Evolutionary conservation across 2,888 invertebrate species (phyloP), one percentile per base, ranked within the genome.

Genomic region (Chymomyza caudatula): DNA sequence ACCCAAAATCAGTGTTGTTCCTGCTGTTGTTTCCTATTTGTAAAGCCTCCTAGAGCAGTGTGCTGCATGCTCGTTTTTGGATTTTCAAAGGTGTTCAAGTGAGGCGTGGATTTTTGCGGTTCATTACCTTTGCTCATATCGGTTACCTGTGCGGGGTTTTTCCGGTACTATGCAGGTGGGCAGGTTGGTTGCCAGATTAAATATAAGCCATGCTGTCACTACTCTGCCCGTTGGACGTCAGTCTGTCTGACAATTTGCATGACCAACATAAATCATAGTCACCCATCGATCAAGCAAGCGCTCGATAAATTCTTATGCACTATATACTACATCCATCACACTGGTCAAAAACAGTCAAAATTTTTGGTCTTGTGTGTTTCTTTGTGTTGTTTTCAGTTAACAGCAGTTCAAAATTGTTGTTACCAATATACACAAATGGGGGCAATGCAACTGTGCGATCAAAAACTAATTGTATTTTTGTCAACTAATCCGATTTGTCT

Each of bases 401-500:
- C 69, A 75, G 70, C 78, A 72, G 81, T 80, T 78, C 72, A 69
- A 78, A 76, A 70, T 61, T 65, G 71, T 78, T 73, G 61, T 77
- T 65, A 67, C 76, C 67, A 11, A 17, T 23, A 19, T 2, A 29
- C 4, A 4, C 25, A 29, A 25, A 22, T 42, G 3, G 42, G 56
- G 85, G 81, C 69, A 37, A 37, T 51, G 51, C 51, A 17, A 47
- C 19, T 47, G 47, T 15, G 47, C 17, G 15, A 13, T 20, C 77
- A 71, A 83, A 71, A 74, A 68, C 84, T 87, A 86, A 86, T 86
- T 87, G 86, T 86, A 87, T 87, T 86, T 85, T 78, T 76, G 84
- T 85, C 77, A 80, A 85, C 82, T 87, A 86, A 86, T 87, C 86
- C 87, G 86, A 87, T 87, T 86, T 85, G 83, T 72, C 20, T 70